Conservation (phyloP, 2,888 invertebrate genomes). For the Dendrolimus houi region DNA sequence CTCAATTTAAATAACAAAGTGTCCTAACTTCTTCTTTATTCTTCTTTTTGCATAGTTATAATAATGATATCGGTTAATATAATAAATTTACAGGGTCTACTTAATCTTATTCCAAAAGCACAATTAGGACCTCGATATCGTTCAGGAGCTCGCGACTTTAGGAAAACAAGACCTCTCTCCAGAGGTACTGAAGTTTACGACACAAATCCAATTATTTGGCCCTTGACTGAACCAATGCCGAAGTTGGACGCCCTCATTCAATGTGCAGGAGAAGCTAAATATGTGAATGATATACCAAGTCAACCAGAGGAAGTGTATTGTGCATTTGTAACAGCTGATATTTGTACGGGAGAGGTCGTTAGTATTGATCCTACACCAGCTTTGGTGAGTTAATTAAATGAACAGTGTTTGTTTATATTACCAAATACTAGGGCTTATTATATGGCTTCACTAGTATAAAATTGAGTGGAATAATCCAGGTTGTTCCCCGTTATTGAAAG, state of each 20-base stretch:
- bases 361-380: slow-evolving; percentile 79
- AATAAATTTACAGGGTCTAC: slow-evolving; percentile 50
- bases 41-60: too few species aligned
- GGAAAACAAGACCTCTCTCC: slow-evolving; percentile 76
- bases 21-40: too few species aligned
- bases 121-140: slow-evolving; percentile 56
- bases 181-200: slow-evolving; percentile 78
- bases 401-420: too few species aligned
- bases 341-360: slow-evolving; percentile 74
- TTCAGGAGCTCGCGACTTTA: slow-evolving; percentile 61
- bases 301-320: slow-evolving; percentile 79
- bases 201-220: slow-evolving; percentile 79
- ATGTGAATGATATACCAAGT: slow-evolving; percentile 77
- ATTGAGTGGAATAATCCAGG: too few species aligned
- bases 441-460: too few species aligned
- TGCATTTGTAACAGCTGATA: slow-evolving; percentile 76
- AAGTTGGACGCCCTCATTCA: slow-evolving; percentile 79
- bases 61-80: too few species aligned
- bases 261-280: slow-evolving; percentile 81
- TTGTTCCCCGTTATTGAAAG: too few species aligned
- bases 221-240: slow-evolving; percentile 79
- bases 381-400: slow-evolving; percentile 57
- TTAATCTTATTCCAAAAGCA: slow-evolving; percentile 65
- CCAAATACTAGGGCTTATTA: too few species aligned
- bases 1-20: too few species aligned